Conservation (phyloP, 2,797 vertebrate genomes). For the Aulostomus chinensis region DNA sequence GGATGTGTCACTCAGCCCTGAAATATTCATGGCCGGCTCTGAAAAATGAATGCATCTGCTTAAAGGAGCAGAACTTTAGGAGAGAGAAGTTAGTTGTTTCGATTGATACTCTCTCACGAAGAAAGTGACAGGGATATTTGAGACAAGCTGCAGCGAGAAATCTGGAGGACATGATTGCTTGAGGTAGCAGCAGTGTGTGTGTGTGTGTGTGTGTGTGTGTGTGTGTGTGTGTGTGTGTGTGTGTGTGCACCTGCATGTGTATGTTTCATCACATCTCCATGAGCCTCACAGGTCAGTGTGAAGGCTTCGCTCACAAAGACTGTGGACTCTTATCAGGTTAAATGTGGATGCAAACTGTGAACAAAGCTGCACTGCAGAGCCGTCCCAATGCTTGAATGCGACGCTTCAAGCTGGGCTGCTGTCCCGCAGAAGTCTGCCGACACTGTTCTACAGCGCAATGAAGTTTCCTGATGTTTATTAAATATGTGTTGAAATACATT, state of each 20-base stretch:
- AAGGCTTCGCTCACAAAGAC: too few relatives aligned
- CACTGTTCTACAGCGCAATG: too few relatives aligned
- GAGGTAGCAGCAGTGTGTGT: neutral
- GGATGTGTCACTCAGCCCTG: slow-evolving; percentile 73
- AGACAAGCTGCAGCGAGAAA: slow-evolving; percentile 54
- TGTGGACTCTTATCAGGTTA: too few relatives aligned
- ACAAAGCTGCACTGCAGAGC: too few relatives aligned
- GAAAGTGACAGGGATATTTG: slow-evolving; percentile 65
- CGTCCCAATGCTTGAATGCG: too few relatives aligned
- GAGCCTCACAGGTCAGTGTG: too few relatives aligned
- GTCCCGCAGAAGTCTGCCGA: too few relatives aligned
- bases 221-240: neutral
- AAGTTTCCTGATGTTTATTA: too few relatives aligned
- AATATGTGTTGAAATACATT: too few relatives aligned
- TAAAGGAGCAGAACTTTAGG: slow-evolving; percentile 72
- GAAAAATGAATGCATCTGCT: slow-evolving; percentile 78
- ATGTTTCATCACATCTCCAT: too few relatives aligned
- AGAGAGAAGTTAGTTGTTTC: slow-evolving; percentile 67
- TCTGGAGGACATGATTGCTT: slow-evolving; percentile 12
- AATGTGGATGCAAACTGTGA: too few relatives aligned
- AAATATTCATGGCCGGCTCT: slow-evolving; percentile 75
- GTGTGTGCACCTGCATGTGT: slow-evolving; percentile 2
- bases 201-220: neutral
- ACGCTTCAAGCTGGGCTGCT: too few relatives aligned
- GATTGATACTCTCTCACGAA: slow-evolving; percentile 66